Conservation (phyloP, 2,797 vertebrate genomes). For the Knipowitschia caucasica region DNA sequence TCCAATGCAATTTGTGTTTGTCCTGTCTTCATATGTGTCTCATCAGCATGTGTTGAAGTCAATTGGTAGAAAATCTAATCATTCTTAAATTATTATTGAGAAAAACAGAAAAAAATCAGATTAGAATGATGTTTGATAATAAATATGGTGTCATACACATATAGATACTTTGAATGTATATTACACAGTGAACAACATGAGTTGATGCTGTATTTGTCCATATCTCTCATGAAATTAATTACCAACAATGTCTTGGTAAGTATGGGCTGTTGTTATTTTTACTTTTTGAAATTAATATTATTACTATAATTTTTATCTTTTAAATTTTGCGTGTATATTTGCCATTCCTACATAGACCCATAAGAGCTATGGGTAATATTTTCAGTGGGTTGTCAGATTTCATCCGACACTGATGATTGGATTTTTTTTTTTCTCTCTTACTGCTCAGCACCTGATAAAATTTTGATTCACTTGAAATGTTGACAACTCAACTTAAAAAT, state of each 20-base stretch:
- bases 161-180: constrained; percentile 73
- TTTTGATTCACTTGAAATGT: constrained; percentile 68
- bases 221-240: constrained; percentile 85
- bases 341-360: constrained; percentile 79
- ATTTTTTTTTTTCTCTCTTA: constrained; percentile 31
- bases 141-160: constrained; percentile 60
- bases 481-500: constrained; percentile 87
- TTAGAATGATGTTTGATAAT: constrained; percentile 37
- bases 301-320: constrained; percentile 52
- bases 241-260: constrained; percentile 83
- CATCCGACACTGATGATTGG: constrained; percentile 49
- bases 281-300: constrained; percentile 11
- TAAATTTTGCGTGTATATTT: constrained; percentile 76
- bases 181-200: constrained; percentile 78
- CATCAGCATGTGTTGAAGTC: constrained; percentile 46
- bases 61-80: constrained; percentile 14
- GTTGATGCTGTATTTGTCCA: constrained; percentile 86
- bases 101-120: constrained; percentile 14
- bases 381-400: constrained; percentile 88
- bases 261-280: constrained; percentile 76
- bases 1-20: constrained; percentile 47
- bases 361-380: constrained; percentile 84
- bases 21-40: constrained; percentile 58
- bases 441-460: constrained; percentile 44
- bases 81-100: constrained; percentile 18